Conservation (phyloP, 2,797 vertebrate species). For the Columba guinea region DNA sequence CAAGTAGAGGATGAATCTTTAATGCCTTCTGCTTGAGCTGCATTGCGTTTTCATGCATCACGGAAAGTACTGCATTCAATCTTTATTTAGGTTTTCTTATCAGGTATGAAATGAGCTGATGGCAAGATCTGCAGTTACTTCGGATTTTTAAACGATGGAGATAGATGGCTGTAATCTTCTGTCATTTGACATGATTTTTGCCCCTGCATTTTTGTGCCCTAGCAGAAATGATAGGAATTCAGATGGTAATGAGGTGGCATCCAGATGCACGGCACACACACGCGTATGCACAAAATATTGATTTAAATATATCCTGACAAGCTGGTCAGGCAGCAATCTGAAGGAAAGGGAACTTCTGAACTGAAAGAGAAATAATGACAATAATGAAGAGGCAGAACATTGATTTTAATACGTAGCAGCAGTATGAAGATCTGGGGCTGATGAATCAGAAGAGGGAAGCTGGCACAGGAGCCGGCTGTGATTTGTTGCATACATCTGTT, state of each 20-base stretch:
- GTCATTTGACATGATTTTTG: constrained; percentile 55
- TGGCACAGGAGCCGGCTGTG: not conserved
- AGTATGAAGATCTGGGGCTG: constrained; percentile 4
- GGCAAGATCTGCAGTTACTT: constrained; percentile 67
- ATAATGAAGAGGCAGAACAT: constrained; percentile 65
- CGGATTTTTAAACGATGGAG: constrained; percentile 64
- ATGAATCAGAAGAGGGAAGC: constrained; percentile 28
- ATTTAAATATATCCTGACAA: constrained; percentile 56
- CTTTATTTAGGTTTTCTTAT: constrained; percentile 72
- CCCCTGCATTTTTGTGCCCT: not conserved
- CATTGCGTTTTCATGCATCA: constrained; percentile 62
- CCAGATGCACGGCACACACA: constrained; percentile 36
- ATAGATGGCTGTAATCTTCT: constrained; percentile 63
- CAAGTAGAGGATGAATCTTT: constrained; percentile 37
- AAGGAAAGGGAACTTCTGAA: constrained; percentile 54
- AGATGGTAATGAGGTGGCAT: constrained; percentile 50
- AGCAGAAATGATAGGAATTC: constrained; percentile 17
- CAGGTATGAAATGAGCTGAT: constrained; percentile 70
- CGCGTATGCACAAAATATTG: not conserved
- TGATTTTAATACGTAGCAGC: constrained; percentile 63
- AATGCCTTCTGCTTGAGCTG: constrained; percentile 52
- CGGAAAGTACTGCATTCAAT: constrained; percentile 57
- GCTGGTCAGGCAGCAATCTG: constrained; percentile 39
- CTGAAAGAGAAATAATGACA: constrained; percentile 49
- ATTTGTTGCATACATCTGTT: constrained; percentile 58